phyloP scores from a whole-genome alignment of 2,113 vertebrate genomes.

The Trematocara zebra region DNA sequence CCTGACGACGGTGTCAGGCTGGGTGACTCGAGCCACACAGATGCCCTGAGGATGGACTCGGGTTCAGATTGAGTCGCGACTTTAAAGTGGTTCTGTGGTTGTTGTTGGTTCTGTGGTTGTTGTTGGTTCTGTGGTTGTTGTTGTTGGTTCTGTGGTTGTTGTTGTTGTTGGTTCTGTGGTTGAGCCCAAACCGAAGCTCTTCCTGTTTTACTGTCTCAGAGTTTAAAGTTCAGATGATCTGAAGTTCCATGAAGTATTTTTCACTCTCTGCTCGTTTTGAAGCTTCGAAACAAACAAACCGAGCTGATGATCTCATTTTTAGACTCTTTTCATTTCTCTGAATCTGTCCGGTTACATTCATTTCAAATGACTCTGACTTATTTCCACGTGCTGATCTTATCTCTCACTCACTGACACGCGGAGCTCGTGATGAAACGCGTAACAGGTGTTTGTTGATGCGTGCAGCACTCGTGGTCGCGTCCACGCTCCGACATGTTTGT shows the following conservation, averaged over 20 bases:
- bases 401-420: not conserved
- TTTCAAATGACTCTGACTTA: not conserved
- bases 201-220: not conserved
- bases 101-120: no score
- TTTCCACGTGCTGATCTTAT: not conserved
- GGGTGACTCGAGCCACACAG: not conserved
- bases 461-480: not conserved
- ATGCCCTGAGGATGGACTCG: not conserved
- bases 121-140: no score
- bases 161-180: no score
- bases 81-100: no score
- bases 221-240: accelerated
- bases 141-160: no score
- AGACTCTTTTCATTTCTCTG: not conserved
- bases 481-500: not conserved
- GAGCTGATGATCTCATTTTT: not conserved
- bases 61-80: not conserved
- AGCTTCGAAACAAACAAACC: not conserved
- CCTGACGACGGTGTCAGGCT: not conserved
- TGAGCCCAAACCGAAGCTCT: no score
- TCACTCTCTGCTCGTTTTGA: not conserved
- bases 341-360: not conserved
- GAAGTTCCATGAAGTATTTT: not conserved
- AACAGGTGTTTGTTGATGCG: not conserved
- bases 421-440: accelerated